Conservation (phyloP, 1,140 invertebrate genomes). For the Uloborus diversus region DNA sequence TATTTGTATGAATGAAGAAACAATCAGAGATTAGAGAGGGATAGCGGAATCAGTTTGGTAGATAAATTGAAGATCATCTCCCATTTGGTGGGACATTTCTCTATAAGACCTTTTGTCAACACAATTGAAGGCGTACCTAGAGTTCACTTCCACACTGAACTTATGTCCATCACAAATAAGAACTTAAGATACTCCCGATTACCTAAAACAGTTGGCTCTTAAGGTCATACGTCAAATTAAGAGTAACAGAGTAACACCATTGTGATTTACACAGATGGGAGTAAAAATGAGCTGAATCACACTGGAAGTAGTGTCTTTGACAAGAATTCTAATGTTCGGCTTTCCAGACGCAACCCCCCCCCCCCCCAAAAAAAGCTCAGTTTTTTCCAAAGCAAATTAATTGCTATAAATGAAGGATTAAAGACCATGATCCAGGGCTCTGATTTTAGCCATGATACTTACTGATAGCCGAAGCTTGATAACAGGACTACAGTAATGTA, state of each 20-base stretch:
- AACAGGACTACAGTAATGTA: not conserved
- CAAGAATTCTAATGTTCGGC: not conserved
- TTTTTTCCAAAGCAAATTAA: too few relatives aligned
- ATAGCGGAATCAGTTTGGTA: not conserved
- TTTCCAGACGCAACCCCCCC: not conserved
- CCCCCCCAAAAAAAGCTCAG: not conserved
- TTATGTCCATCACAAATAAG: not conserved
- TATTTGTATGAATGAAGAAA: not conserved
- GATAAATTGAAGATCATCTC: slow-evolving; percentile 8
- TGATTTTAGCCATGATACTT: too few relatives aligned
- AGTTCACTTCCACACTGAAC: not conserved
- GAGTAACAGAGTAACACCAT: not conserved
- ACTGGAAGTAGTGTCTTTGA: not conserved
- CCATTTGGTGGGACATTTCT: not conserved
- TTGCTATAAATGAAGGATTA: not conserved
- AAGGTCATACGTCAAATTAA: not conserved
- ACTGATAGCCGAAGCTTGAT: not conserved
- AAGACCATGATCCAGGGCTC: not conserved
- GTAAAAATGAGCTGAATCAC: not conserved
- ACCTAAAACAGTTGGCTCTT: not conserved
- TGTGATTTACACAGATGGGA: not conserved
- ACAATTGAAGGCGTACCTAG: not conserved
- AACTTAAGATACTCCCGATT: not conserved
- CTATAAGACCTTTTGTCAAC: not conserved
- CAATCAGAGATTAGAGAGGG: not conserved